Evolutionary conservation across 1,140 invertebrate species (phyloP).

Genomic region (Ctenoplectra terminalis): DNA sequence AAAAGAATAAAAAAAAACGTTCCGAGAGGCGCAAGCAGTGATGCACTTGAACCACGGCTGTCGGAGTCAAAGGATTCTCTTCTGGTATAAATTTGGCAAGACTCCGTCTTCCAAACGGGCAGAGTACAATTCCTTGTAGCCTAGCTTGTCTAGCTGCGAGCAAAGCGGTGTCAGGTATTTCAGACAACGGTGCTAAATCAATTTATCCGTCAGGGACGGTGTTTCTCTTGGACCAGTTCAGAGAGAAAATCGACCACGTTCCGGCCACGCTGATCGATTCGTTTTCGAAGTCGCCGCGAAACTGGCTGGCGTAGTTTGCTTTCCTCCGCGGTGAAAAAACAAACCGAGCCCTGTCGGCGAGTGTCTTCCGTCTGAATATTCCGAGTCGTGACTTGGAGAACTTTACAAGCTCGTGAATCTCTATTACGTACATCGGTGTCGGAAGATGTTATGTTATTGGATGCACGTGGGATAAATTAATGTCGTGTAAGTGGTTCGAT

Average conservation of each 20-base stretch:
- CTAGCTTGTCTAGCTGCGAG: slow-evolving; percentile 38
- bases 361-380: background rate
- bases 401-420: slow-evolving; percentile 16
- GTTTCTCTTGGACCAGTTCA: slow-evolving; percentile 56
- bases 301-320: slow-evolving; percentile 1
- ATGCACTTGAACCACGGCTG: background rate
- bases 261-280: slow-evolving; percentile 48
- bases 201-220: slow-evolving; percentile 29
- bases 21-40: no score
- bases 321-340: slow-evolving; percentile 29
- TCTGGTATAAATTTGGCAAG: slow-evolving; percentile 33
- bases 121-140: slow-evolving; percentile 47
- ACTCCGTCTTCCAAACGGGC: background rate
- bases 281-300: background rate
- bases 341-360: background rate
- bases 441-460: background rate
- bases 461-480: background rate
- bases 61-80: background rate
- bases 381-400: background rate
- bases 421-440: background rate
- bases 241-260: background rate
- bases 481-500: background rate
- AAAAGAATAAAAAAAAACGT: no score
- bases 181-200: slow-evolving; percentile 42
- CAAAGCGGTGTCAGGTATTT: slow-evolving; percentile 40